Percentiles rank a stretch among this genome's conserved stretches.
Evolutionary conservation across 2,888 invertebrate genomes (phyloP).

Genomic region (Serrognathus titanus): DNA sequence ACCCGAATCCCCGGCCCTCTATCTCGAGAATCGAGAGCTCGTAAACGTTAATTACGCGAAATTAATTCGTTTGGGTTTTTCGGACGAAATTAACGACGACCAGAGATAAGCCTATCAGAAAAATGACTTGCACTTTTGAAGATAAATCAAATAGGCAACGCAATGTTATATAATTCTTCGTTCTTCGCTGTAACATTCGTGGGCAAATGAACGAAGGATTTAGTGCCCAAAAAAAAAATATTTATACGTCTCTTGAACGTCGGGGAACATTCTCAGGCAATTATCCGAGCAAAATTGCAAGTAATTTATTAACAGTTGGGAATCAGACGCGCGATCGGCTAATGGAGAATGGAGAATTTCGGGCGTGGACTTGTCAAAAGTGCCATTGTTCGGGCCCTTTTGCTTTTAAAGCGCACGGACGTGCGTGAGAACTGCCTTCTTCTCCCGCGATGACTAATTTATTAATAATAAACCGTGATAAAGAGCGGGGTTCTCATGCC

Average conservation of each 20-base stretch:
- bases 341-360: slow-evolving; percentile 30
- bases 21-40: not conserved
- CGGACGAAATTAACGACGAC: too few species aligned
- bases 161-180: too few species aligned
- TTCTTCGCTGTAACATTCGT: too few species aligned
- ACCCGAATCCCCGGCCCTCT: not conserved
- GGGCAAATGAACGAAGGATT: too few species aligned
- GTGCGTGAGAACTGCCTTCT: slow-evolving; percentile 14
- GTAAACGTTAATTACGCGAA: too few species aligned
- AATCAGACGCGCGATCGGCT: slow-evolving; percentile 22
- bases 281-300: slow-evolving; percentile 27
- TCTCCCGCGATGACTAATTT: slow-evolving; percentile 1
- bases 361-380: slow-evolving; percentile 44
- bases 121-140: too few species aligned
- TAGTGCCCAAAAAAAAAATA: not conserved
- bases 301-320: slow-evolving; percentile 28
- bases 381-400: slow-evolving; percentile 18
- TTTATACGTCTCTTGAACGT: slow-evolving; percentile 2
- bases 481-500: too few species aligned
- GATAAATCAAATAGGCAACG: too few species aligned
- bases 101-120: too few species aligned
- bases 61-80: too few species aligned
- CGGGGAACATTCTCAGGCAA: slow-evolving; percentile 25
- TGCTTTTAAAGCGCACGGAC: slow-evolving; percentile 10
- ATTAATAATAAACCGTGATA: too few species aligned